These are phyloP conservation scores for Odocoileus virginianus DNA, from an alignment of 2,113 vertebrate species.

Conservation along the genomic window DNA sequence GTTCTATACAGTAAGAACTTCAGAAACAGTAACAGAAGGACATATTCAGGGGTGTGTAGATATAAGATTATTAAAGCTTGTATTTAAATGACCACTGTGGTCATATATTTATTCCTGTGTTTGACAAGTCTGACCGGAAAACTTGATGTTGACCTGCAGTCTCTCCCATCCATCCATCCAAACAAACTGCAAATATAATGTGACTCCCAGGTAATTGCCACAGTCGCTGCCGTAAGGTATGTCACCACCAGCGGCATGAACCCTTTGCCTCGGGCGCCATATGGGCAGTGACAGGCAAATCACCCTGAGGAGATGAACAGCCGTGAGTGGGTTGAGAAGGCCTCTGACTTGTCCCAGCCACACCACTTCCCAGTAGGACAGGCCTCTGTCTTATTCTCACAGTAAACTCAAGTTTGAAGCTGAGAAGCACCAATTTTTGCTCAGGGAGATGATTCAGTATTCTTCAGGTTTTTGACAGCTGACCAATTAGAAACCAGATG, in stretches of 20 bases:
- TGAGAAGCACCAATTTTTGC: conserved; percentile 26
- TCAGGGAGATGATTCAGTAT: conserved; percentile 37
- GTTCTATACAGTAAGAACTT: not conserved
- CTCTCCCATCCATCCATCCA: not conserved
- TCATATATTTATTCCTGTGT: not conserved
- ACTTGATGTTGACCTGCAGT: not conserved
- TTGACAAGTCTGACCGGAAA: not conserved
- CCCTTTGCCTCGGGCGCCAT: conserved; percentile 60
- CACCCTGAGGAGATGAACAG: conserved; percentile 37
- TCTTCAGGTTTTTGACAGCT: conserved; percentile 65
- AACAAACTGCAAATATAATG: not conserved
- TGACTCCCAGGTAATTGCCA: conserved; percentile 26
- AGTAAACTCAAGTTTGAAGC: not conserved
- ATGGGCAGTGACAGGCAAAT: conserved; percentile 53
- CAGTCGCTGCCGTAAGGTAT: not conserved
- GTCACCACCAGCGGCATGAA: not conserved
- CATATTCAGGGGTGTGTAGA: not conserved
- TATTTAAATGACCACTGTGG: not conserved
- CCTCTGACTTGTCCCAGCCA: not conserved
- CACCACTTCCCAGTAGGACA: not conserved
- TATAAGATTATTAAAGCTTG: not conserved
- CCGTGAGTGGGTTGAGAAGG: not conserved
- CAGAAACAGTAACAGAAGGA: not conserved
- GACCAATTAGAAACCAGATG: conserved; percentile 63
- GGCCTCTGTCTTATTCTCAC: not conserved